Percentiles rank a stretch among this genome's conserved stretches.
Evolutionary conservation across 1,140 invertebrate species (phyloP).

Genomic region (Drosophila repleta): DNA sequence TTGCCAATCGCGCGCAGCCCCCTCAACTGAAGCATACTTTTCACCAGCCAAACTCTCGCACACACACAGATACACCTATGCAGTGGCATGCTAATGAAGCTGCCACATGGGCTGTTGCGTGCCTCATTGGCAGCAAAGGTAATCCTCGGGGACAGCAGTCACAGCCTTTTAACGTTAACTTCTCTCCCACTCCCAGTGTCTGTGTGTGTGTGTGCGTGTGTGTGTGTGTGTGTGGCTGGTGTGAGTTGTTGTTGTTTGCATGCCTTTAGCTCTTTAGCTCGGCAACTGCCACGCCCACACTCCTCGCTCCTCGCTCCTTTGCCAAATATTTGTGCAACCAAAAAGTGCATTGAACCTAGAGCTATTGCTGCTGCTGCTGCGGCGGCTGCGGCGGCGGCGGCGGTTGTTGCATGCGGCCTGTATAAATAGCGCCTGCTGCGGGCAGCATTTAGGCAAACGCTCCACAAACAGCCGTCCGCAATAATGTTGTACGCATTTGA

Average conservation of each 20-base stretch:
- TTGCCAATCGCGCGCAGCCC: conserved; percentile 18
- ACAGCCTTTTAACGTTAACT: conserved; percentile 58
- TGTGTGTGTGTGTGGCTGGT: no score
- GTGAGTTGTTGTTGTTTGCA: conserved; percentile 11
- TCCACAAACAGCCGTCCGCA: conserved; percentile 17
- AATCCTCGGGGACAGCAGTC: conserved; percentile 69
- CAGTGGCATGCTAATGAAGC: conserved; percentile 64
- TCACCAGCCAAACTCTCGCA: conserved; percentile 43
- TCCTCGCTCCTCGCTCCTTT: neutral
- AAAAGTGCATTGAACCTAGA: conserved; percentile 70
- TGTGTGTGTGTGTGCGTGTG: no score
- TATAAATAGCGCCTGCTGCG: conserved; percentile 59
- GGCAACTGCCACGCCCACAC: no score
- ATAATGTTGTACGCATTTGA: conserved; percentile 48
- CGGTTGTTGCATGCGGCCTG: conserved; percentile 2
- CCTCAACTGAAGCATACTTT: conserved; percentile 75
- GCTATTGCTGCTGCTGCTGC: neutral
- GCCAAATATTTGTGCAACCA: conserved; percentile 30
- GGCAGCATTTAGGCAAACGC: conserved; percentile 33
- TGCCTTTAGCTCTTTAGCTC: neutral
- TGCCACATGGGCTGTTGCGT: conserved; percentile 49
- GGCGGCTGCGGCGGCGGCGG: conserved; percentile 4
- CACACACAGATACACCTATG: neutral
- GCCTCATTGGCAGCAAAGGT: conserved; percentile 22
- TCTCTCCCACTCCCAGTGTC: neutral